These are phyloP conservation scores for Salarias fasciatus DNA, from an alignment of 2,797 vertebrate species.

Conservation along the genomic window DNA sequence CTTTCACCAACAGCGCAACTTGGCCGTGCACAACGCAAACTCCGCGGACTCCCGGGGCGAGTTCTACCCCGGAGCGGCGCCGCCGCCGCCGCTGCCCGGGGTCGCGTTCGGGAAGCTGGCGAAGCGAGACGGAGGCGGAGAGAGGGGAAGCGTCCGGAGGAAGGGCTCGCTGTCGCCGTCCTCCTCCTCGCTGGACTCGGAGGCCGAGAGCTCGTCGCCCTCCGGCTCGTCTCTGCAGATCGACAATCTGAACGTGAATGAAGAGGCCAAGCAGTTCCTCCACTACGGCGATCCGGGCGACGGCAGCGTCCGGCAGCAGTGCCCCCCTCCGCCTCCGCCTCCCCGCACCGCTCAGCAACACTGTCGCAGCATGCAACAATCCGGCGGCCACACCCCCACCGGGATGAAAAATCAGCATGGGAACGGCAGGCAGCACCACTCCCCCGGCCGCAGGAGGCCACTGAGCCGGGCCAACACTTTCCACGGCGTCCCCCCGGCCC, in stretches of 20 bases:
- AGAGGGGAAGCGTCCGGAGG: conserved; percentile 67
- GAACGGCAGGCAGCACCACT: conserved; percentile 58
- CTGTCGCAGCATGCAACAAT: conserved; percentile 79
- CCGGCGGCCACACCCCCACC: conserved; percentile 77
- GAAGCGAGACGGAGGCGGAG: conserved; percentile 58
- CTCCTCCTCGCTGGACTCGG: conserved; percentile 88
- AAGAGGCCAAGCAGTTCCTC: conserved; percentile 74
- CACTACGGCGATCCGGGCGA: conserved; percentile 67
- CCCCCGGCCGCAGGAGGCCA: conserved; percentile 89
- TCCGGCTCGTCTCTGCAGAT: conserved; percentile 72
- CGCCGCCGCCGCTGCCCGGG: conserved; percentile 68
- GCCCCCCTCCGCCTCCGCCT: conserved; percentile 50
- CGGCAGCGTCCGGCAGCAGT: conserved; percentile 59
- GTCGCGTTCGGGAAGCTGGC: conserved; percentile 67
- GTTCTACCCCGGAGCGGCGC: conserved; percentile 65
- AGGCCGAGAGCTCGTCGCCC: conserved; percentile 87
- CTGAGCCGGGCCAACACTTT: conserved; percentile 94
- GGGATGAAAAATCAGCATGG: conserved; percentile 66
- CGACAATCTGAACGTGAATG: conserved; percentile 81
- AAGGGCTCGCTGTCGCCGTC: conserved; percentile 86
- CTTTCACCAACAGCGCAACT: conserved; percentile 71
- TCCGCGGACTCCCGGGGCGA: conserved; percentile 68
- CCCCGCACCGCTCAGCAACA: conserved; percentile 59
- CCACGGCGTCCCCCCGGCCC: conserved; percentile 90
- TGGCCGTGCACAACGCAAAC: conserved; percentile 54